Conservation (phyloP, 2,888 invertebrate species). For the Callimorpha dominula region DNA sequence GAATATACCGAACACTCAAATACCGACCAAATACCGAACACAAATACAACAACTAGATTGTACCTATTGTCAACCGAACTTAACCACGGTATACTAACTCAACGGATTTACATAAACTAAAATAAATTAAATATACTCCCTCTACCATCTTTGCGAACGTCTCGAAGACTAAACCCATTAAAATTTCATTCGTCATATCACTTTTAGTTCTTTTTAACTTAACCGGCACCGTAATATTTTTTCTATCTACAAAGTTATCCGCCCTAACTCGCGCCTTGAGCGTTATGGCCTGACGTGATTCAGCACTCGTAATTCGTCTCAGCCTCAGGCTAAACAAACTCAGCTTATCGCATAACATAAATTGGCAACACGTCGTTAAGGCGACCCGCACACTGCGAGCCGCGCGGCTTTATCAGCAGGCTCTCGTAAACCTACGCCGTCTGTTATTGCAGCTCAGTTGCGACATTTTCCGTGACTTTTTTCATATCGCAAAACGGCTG, state of each 20-base stretch:
- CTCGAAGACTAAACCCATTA: constrained; percentile 9
- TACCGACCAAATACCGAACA: constrained; percentile 36
- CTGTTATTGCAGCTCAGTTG: constrained; percentile 79
- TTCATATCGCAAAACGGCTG: constrained; percentile 76
- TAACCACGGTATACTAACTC: neutral
- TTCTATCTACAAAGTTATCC: constrained; percentile 52
- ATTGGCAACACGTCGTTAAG: constrained; percentile 86
- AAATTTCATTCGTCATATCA: constrained; percentile 19
- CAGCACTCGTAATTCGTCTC: constrained; percentile 73
- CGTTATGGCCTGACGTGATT: constrained; percentile 67
- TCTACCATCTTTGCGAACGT: neutral
- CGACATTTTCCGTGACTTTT: constrained; percentile 79
- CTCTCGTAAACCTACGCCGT: constrained; percentile 82
- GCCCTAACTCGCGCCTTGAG: constrained; percentile 52
- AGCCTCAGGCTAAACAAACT: constrained; percentile 81
- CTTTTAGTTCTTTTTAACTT: constrained; percentile 28
- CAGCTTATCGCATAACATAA: constrained; percentile 85
- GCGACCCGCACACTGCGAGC: constrained; percentile 77
- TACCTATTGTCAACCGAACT: neutral
- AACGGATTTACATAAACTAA: neutral
- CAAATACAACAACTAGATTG: constrained; percentile 19
- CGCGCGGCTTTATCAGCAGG: constrained; percentile 78
- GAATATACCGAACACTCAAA: constrained; percentile 25
- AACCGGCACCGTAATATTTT: constrained; percentile 44
- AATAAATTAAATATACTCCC: neutral